phyloP scores from a whole-genome alignment of 2,888 invertebrate species.

The Phlogophora meticulosa region DNA sequence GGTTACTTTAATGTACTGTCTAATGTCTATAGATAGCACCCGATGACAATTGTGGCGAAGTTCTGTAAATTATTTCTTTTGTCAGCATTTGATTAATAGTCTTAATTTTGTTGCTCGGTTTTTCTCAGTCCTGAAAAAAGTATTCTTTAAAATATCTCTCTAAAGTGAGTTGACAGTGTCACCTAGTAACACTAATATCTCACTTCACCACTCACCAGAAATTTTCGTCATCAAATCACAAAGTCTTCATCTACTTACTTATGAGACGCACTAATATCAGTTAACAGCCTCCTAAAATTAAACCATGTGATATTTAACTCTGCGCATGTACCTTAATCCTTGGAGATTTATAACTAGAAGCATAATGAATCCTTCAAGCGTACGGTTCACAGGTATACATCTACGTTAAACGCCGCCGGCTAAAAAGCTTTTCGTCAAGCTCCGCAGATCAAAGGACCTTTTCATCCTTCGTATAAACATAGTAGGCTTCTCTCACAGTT shows the following conservation, averaged over 20 bases:
- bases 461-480: conserved; percentile 66
- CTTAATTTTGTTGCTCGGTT: background rate
- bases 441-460: conserved; percentile 73
- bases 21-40: conserved; percentile 27
- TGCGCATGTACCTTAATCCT: conserved; percentile 31
- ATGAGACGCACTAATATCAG: conserved; percentile 17
- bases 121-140: background rate
- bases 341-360: conserved; percentile 49
- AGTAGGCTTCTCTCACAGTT: conserved; percentile 40
- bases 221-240: background rate
- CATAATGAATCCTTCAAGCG: conserved; percentile 63
- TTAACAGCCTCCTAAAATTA: conserved; percentile 16
- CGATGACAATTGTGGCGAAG: background rate
- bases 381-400: conserved; percentile 65
- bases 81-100: background rate
- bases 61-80: conserved; percentile 9
- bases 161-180: background rate
- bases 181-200: too few species aligned
- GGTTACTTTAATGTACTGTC: conserved; percentile 38
- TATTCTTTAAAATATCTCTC: background rate
- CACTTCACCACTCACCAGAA: too few species aligned
- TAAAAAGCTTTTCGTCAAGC: conserved; percentile 72
- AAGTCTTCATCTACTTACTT: background rate
- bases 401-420: conserved; percentile 58
- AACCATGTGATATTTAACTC: conserved; percentile 28